Evolutionary conservation across 2,113 vertebrate species (phyloP), one percentile per base, ranked within the genome.

Genomic region (Bujurquina vittata): DNA sequence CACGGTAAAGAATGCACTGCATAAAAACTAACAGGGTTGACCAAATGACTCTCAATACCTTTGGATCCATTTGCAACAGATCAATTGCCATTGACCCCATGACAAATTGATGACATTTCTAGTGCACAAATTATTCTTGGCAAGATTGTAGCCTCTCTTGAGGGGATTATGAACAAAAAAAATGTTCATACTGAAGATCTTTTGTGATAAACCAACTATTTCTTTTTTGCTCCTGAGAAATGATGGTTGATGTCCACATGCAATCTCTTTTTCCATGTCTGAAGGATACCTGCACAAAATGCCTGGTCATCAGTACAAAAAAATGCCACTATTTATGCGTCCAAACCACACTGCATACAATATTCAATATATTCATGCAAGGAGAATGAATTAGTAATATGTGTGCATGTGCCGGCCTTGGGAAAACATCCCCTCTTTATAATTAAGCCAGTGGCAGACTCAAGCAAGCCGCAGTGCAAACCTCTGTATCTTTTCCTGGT

Each of bases 341-440:
- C 26, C 54, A 85, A 46, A 84, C 37, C 67, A 57, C 37, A n/a
- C 46, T 29, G 58, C 59, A 46, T 73, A 62, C 56, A 86, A 49
- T 80, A 76, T 58, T 72, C 83, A 77, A 76, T 79, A 72, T 79
- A 91, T 92, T 88, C 85, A 88, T 81, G 65, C 43, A 7, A 14
- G 81, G 59, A 46, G 49, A 73, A 91, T 91, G 81, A 92, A 92
- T 94, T 88, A 88, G 87, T 92, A 86, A 93, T 90, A 86, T 22
- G 76, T 85, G 77, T 87, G 90, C 85, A 82, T 82, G 88, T 22
- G 2, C 35, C 14, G 82, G 87, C 89, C 90, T 92, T 87, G 85
- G 87, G 93, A 92, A 87, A 91, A 88, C 81, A 79, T 84, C 81
- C 56, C 37, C 33, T 62, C 73, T 88, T 81, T 84, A 86, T 91